Conservation (phyloP, 2,797 vertebrate species). For the Melanotaenia boesemani region DNA sequence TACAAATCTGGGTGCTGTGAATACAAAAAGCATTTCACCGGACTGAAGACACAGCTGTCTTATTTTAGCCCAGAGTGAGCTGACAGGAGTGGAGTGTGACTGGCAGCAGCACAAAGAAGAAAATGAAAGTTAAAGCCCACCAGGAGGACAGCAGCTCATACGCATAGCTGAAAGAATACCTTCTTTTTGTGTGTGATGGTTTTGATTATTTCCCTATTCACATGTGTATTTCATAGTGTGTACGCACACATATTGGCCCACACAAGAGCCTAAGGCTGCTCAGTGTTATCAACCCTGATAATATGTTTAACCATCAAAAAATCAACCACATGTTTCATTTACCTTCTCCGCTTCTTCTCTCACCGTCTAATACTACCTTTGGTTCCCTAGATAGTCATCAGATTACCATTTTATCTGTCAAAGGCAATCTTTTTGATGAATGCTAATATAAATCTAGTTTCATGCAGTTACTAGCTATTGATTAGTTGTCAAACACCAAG, state of each 20-base stretch:
- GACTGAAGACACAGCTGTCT: conserved; percentile 49
- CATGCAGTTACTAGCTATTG: conserved; percentile 2
- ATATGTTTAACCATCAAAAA: conserved; percentile 32
- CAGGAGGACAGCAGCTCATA: conserved; percentile 19
- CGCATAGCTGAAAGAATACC: conserved; percentile 3
- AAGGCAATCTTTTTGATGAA: conserved; percentile 11
- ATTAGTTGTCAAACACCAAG: conserved; percentile 9
- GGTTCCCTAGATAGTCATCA: conserved; percentile 8
- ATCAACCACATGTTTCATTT: conserved; percentile 12
- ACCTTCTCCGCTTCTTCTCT: conserved; percentile 10
- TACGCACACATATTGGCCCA: conserved; percentile 18
- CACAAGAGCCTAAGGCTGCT: conserved; percentile 21
- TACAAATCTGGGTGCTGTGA: conserved; percentile 55
- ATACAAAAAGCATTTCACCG: conserved; percentile 48
- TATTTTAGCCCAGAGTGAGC: conserved; percentile 40
- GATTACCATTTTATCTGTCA: conserved; percentile 14
- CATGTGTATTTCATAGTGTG: conserved; percentile 24
- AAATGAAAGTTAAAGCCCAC: conserved; percentile 55
- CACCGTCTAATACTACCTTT: neutral
- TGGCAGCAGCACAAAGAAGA: conserved; percentile 62
- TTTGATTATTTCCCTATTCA: conserved; percentile 13
- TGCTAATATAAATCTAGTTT: neutral
- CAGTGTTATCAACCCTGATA: conserved; percentile 21
- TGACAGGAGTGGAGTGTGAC: conserved; percentile 54
- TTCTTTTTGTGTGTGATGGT: conserved; percentile 8